Percentiles rank a stretch among this genome's conserved stretches.
Evolutionary conservation across 2,113 vertebrate species (phyloP).

Genomic region (Ceyx cyanopectus): DNA sequence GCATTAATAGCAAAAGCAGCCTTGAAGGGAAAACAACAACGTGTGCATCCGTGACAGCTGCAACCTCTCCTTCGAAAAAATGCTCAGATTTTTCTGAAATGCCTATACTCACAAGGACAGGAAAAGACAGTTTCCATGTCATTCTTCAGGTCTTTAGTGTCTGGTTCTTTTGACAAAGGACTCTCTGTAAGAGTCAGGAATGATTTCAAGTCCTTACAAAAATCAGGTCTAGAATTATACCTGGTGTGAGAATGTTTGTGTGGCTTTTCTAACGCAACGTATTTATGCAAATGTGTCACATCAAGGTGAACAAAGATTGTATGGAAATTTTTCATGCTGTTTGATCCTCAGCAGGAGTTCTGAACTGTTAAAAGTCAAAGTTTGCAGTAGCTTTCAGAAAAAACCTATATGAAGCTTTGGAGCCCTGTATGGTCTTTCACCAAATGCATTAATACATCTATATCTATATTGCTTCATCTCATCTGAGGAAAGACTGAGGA

Average conservation of each 20-base stretch:
- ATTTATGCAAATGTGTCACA: neutral
- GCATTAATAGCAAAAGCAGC: neutral
- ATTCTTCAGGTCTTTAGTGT: neutral
- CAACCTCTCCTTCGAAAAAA: neutral
- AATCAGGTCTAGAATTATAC: neutral
- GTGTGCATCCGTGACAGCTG: neutral
- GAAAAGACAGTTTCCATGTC: neutral
- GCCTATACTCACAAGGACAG: neutral
- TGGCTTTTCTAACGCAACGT: neutral
- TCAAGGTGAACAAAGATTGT: neutral
- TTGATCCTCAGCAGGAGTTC: neutral
- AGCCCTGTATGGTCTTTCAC: neutral
- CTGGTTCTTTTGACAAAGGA: neutral
- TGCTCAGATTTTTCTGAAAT: accelerated
- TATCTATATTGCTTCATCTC: neutral
- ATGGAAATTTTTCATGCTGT: neutral
- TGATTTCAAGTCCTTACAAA: neutral
- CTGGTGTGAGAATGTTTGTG: neutral
- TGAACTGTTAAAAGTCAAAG: neutral
- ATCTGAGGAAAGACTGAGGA: neutral
- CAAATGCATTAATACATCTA: neutral
- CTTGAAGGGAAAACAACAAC: neutral
- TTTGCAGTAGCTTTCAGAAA: neutral
- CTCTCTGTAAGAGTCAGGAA: neutral
- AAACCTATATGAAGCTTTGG: neutral